Conservation (phyloP, 2,113 vertebrate genomes). For the Stomatorhinus ivindoensis region DNA sequence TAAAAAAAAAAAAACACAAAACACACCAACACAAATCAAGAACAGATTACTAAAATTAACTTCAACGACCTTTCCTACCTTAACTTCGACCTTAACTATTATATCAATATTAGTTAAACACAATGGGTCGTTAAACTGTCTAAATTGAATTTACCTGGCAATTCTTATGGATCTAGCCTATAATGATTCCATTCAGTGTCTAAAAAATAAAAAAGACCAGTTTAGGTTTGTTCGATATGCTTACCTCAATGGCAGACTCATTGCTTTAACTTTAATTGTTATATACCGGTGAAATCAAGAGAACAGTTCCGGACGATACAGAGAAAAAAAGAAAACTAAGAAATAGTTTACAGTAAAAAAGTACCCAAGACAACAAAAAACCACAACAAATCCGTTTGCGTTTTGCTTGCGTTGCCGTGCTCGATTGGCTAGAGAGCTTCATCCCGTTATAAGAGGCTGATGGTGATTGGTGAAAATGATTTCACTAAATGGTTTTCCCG, state of each 20-base stretch:
- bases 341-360: background rate
- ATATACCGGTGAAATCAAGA: background rate
- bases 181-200: background rate
- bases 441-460: background rate
- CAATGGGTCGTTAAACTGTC: background rate
- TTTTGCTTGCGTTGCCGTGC: background rate
- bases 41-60: background rate
- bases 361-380: background rate
- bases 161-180: background rate
- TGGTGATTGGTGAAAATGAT: background rate
- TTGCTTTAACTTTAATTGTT: constrained; percentile 15
- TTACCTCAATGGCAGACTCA: constrained; percentile 57
- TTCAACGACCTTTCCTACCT: background rate
- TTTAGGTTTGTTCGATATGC: background rate
- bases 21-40: background rate
- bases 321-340: background rate
- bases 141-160: background rate
- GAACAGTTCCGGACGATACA: background rate
- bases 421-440: background rate
- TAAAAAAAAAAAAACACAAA: background rate
- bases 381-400: constrained; percentile 6
- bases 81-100: too few relatives aligned
- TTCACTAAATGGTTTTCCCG: background rate
- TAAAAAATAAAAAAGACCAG: background rate
- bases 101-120: background rate